A percentile compares a stretch with the other conserved stretches of the same genome.
Conservation (phyloP, 1,140 invertebrate genomes). For the Ips nitidus region DNA sequence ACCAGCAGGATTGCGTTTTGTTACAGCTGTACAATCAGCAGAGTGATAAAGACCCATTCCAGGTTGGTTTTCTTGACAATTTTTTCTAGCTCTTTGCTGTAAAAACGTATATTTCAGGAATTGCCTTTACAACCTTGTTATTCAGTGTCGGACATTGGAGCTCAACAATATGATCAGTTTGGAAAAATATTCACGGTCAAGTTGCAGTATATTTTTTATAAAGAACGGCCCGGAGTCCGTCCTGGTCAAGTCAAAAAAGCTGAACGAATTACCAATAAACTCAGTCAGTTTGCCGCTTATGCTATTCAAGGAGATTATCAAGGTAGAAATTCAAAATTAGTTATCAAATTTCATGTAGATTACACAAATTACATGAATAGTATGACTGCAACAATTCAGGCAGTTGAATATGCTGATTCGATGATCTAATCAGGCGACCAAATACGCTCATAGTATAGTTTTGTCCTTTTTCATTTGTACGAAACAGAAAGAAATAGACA, state of each 20-base stretch:
- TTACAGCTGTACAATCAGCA: constrained; percentile 83
- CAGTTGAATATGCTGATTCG: neutral
- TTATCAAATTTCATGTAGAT: constrained; percentile 40
- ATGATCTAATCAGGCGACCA: too few relatives aligned
- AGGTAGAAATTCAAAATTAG: constrained; percentile 53
- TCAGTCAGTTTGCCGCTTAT: constrained; percentile 92
- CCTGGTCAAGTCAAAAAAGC: constrained; percentile 95
- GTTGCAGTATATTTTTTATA: constrained; percentile 97
- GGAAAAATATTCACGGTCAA: constrained; percentile 99
- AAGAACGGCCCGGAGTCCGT: constrained; percentile 93
- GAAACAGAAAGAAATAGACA: too few relatives aligned
- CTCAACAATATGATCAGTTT: constrained; percentile 97
- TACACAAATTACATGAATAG: neutral
- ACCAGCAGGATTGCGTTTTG: constrained; percentile 80
- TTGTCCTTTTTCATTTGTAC: too few relatives aligned
- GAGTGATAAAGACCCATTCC: constrained; percentile 85
- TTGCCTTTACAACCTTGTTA: constrained; percentile 91
- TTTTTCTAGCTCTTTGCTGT: neutral
- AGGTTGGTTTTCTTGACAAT: constrained; percentile 6
- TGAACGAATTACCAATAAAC: constrained; percentile 84
- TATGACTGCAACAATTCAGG: neutral
- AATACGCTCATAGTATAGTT: too few relatives aligned
- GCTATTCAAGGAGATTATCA: constrained; percentile 93
- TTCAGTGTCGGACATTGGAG: constrained; percentile 87
- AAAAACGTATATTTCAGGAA: constrained; percentile 64